These are phyloP conservation scores for Sebastes ruberrimus DNA, from an alignment of 2,797 vertebrate genomes.

Conservation along the genomic window DNA sequence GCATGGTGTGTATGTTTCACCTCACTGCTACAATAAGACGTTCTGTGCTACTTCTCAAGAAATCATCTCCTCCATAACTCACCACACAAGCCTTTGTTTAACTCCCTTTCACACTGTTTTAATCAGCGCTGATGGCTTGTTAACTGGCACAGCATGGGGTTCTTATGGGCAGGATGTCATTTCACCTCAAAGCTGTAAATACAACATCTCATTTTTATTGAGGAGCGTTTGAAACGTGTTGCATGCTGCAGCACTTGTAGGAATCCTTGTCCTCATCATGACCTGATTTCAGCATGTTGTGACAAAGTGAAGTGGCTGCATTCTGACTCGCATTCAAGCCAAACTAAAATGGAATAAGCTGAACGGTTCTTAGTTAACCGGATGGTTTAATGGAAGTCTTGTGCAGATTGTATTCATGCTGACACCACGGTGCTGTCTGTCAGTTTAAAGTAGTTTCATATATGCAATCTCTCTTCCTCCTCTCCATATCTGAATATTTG, in stretches of 20 bases:
- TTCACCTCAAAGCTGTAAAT: slow-evolving; percentile 9
- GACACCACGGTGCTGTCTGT: not conserved
- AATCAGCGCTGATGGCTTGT: slow-evolving; percentile 6
- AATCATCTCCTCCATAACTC: slow-evolving; percentile 11
- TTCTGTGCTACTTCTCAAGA: not conserved
- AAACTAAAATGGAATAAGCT: not conserved
- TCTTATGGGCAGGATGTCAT: not conserved
- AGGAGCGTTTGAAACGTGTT: slow-evolving; percentile 14
- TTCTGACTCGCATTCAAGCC: slow-evolving; percentile 16
- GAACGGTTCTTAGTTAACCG: not conserved
- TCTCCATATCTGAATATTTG: slow-evolving; percentile 39
- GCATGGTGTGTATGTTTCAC: slow-evolving; percentile 45
- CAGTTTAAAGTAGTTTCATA: not conserved
- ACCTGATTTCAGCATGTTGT: slow-evolving; percentile 41
- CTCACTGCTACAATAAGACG: not conserved
- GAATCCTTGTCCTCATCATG: not conserved
- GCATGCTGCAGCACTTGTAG: slow-evolving; percentile 39
- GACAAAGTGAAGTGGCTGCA: slow-evolving; percentile 3
- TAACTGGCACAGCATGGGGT: slow-evolving; percentile 8
- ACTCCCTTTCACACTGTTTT: not conserved
- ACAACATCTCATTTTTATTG: slow-evolving; percentile 2
- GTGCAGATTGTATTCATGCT: not conserved
- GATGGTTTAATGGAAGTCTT: not conserved
- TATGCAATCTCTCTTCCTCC: slow-evolving; percentile 8
- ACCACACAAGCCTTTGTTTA: slow-evolving; percentile 14